Evolutionary conservation across 2,888 invertebrate species (phyloP), one percentile per base, ranked within the genome.

Genomic region (Philereme vetulata): DNA sequence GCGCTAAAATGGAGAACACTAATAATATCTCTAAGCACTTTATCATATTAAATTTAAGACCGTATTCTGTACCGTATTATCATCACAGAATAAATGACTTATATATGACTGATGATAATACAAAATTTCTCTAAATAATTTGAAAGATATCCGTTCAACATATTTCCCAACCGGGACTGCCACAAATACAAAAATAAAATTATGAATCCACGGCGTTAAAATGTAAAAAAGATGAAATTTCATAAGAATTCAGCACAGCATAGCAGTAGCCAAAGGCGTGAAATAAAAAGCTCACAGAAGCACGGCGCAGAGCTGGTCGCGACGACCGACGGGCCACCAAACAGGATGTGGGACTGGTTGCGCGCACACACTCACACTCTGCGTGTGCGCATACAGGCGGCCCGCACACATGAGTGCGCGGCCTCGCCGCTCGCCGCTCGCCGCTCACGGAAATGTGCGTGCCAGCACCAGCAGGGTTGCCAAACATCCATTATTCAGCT

Each of bases 261-360:
- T 74, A 75, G 77, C 81, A 81, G 75, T 74, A 77, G 81, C 80
- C 76, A 72, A 67, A 82, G 81, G 85, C 85, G 88, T 83, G 81
- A 88, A 90, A 88, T 90, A 91, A 92, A 91, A 92, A 92, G 91
- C 90, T 90, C 84, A 80, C 81, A 84, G 84, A 81, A 82, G 85
- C 82, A 80, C 78, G 76, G 72, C 64, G 64, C 84, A 82, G 85
- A 85, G 90, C 84, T 85, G 87, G 76, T 71, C 58, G 81, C 85
- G 84, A 74, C 84, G 85, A 82, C 82, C 85, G 84, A 74, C 84
- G 85, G 82, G 82, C 85, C 85, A 83, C 85, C 87, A 89, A 92
- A 92, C 92, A 92, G 92, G 92, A 92, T 92, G 92, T 92, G 86
- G 82, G 91, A 92, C 92, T 92, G 92, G 92, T 92, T 89, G 84